Evolutionary conservation across 2,888 invertebrate genomes (phyloP).

Genomic region (Horisme vitalbata): DNA sequence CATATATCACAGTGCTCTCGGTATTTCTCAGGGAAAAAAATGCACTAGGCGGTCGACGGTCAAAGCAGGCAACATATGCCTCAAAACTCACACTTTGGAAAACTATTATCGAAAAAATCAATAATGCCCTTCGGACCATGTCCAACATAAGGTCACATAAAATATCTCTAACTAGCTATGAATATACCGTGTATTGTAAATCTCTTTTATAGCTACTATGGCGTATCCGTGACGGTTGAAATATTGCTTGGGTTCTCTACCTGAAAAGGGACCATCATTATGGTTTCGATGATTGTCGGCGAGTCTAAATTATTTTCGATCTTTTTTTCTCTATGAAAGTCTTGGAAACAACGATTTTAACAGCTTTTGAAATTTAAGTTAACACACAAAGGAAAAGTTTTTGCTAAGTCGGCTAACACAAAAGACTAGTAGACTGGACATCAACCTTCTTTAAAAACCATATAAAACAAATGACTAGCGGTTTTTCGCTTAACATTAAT

Average conservation of each 20-base stretch:
- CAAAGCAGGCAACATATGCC: conserved; percentile 73
- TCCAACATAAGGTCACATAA: conserved; percentile 72
- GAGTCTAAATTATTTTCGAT: conserved; percentile 67
- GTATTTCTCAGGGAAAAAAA: conserved; percentile 49
- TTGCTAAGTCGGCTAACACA: conserved; percentile 55
- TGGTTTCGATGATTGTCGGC: conserved; percentile 76
- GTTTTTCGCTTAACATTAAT: conserved; percentile 38
- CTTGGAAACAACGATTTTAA: conserved; percentile 64
- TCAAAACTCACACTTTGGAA: conserved; percentile 53
- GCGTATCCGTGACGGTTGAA: conserved; percentile 75
- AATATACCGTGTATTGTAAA: conserved; percentile 77
- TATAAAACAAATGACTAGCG: conserved; percentile 43
- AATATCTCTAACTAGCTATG: conserved; percentile 70
- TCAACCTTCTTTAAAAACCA: conserved; percentile 55
- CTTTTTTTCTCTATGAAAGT: conserved; percentile 65
- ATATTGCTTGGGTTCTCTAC: conserved; percentile 79
- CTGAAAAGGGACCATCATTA: conserved; percentile 79
- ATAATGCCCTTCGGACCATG: conserved; percentile 64
- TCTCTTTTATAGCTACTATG: conserved; percentile 75
- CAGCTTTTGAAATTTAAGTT: conserved; percentile 60
- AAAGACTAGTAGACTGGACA: conserved; percentile 49
- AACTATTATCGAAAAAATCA: conserved; percentile 63
- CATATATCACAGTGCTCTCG: conserved; percentile 49
- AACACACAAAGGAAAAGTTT: conserved; percentile 41
- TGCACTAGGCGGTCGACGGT: conserved; percentile 56